These are phyloP conservation scores for Urophycis tenuis DNA, from an alignment of 2,797 vertebrate genomes.

Conservation along the genomic window DNA sequence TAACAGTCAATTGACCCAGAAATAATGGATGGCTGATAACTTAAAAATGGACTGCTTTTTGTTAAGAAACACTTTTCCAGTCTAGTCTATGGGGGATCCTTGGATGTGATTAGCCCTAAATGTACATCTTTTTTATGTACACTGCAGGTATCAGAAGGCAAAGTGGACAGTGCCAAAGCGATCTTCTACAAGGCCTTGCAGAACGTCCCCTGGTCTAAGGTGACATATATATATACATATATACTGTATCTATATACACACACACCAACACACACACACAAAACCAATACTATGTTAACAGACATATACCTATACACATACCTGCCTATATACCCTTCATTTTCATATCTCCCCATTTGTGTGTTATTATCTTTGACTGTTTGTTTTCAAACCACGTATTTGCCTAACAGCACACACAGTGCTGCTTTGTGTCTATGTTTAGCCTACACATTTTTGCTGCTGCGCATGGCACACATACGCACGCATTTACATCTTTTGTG, in stretches of 20 bases:
- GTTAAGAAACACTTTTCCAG: background rate
- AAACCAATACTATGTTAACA: background rate
- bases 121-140: background rate
- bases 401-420: background rate
- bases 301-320: no score
- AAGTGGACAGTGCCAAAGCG: conserved; percentile 79
- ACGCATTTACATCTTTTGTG: background rate
- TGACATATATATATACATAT: conserved; percentile 52
- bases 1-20: background rate
- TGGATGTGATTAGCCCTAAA: background rate
- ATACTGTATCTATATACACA: background rate
- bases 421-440: background rate
- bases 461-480: background rate
- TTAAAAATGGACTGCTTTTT: background rate
- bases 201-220: conserved; percentile 82
- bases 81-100: background rate
- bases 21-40: background rate
- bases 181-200: conserved; percentile 78
- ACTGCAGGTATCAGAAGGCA: conserved; percentile 79
- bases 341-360: background rate
- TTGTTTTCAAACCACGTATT: background rate
- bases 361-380: background rate
- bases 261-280: background rate
- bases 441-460: background rate
- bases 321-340: no score